Percentiles rank a stretch among this genome's conserved stretches.
Evolutionary conservation across 2,797 vertebrate species (phyloP).

Genomic region (Ambastaia sidthimunki): DNA sequence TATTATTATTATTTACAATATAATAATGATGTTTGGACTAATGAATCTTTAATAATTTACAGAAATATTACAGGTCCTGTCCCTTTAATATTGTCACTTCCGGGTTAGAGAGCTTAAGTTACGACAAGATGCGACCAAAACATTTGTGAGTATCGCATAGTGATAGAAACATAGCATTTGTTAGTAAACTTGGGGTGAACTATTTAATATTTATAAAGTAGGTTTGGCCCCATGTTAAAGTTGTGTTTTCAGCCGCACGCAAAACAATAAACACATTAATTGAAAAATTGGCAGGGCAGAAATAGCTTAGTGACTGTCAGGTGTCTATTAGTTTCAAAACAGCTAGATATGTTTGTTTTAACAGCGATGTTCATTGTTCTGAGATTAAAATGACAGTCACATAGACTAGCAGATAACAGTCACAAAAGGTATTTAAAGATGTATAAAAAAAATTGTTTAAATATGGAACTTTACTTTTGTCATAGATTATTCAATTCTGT

Average conservation of each 20-base stretch:
- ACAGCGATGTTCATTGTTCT: no score
- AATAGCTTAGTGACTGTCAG: neutral
- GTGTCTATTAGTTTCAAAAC: no score
- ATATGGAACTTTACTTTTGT: no score
- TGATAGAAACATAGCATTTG: neutral
- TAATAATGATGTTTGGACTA: no score
- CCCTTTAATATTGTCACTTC: constrained; percentile 31
- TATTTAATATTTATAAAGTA: neutral
- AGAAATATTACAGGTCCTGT: neutral
- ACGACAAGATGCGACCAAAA: constrained; percentile 17
- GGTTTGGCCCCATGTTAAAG: neutral
- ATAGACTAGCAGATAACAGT: no score
- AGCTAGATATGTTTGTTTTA: no score
- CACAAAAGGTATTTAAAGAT: no score
- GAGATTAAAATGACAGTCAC: no score
- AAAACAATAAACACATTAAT: neutral
- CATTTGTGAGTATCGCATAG: constrained; percentile 10
- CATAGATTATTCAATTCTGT: no score
- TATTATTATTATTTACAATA: no score
- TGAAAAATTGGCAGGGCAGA: neutral
- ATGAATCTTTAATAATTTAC: neutral
- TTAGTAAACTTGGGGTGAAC: neutral
- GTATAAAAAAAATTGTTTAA: no score
- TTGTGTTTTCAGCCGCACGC: neutral
- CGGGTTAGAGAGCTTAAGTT: constrained; percentile 15